Conservation (phyloP, 2,113 vertebrate genomes). For the Opisthocomus hoazin region DNA sequence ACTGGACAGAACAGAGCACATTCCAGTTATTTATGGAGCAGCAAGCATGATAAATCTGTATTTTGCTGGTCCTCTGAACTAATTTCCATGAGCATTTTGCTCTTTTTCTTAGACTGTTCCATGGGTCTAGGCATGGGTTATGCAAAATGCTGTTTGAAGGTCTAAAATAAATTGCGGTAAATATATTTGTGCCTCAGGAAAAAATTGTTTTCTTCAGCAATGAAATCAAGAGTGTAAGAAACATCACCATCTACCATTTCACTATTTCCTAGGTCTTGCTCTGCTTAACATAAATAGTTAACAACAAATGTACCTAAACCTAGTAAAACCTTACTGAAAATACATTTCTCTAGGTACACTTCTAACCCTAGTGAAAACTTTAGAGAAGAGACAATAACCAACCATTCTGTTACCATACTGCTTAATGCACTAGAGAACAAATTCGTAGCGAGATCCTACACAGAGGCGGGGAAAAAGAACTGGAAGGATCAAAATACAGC, state of each 20-base stretch:
- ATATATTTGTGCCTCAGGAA: neutral
- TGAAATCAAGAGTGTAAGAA: neutral
- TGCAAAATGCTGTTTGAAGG: neutral
- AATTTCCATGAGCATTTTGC: neutral
- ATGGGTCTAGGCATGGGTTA: neutral
- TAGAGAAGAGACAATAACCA: neutral
- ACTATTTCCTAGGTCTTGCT: neutral
- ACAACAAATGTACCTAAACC: neutral
- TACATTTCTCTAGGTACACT: neutral
- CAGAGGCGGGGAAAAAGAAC: neutral
- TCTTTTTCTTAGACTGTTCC: neutral
- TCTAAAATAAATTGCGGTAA: neutral
- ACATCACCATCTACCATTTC: neutral
- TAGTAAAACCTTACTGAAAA: neutral
- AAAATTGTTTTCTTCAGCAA: neutral
- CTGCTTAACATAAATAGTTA: neutral
- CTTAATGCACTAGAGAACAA: neutral
- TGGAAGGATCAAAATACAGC: neutral
- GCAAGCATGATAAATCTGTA: neutral
- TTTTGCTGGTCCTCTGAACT: neutral
- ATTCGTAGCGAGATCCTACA: neutral
- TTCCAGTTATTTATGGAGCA: neutral
- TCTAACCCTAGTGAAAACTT: neutral
- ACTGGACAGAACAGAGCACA: neutral
- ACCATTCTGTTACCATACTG: neutral